These are phyloP conservation scores for Hyaena hyaena DNA, from an alignment of 2,113 vertebrate species.

Conservation along the genomic window DNA sequence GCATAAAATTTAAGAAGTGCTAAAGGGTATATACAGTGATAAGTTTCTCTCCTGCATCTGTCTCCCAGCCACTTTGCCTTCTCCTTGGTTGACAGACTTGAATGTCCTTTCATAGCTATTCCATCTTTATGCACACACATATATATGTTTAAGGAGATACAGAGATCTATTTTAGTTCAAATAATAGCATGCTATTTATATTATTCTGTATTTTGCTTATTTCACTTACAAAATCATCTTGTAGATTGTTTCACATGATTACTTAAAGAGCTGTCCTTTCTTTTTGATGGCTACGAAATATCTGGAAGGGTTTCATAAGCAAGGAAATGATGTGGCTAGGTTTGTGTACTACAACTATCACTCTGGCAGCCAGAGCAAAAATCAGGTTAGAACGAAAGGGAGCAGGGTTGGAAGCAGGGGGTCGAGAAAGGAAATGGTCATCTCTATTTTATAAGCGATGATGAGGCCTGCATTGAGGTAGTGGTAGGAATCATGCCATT, in stretches of 20 bases:
- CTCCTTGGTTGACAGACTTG: not conserved
- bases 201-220: not conserved
- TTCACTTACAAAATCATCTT: conserved; percentile 45
- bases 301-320: conserved; percentile 37
- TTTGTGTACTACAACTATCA: conserved; percentile 29
- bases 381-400: conserved; percentile 13
- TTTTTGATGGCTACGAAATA: conserved; percentile 22
- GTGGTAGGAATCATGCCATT: not conserved
- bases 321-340: not conserved
- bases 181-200: not conserved
- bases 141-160: not conserved
- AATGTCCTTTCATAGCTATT: conserved; percentile 40
- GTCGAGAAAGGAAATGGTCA: not conserved
- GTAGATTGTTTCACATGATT: conserved; percentile 18
- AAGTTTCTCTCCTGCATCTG: conserved; percentile 2
- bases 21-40: not conserved
- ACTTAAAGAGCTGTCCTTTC: conserved; percentile 30
- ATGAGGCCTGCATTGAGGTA: not conserved
- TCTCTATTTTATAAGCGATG: not conserved
- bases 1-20: conserved; percentile 36
- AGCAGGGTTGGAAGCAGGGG: not conserved
- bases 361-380: not conserved
- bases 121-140: not conserved
- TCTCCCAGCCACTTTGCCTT: not conserved
- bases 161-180: conserved; percentile 47